Evolutionary conservation across 2,797 vertebrate genomes (phyloP).

Genomic region (Pseudochromis fuscus): DNA sequence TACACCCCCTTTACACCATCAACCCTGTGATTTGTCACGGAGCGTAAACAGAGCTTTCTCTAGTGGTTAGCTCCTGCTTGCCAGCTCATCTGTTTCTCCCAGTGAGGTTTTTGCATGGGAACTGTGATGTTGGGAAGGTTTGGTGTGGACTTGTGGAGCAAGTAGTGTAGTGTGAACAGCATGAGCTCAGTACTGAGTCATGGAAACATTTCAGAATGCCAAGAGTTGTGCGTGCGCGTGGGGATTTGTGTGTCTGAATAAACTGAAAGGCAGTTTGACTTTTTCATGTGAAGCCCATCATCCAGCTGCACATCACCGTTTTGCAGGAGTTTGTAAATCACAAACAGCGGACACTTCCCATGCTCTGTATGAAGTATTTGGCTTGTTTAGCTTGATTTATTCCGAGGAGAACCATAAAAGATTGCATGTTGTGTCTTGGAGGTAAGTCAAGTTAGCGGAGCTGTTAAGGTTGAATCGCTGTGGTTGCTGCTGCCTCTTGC

Average conservation of each 20-base stretch:
- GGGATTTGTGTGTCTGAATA: constrained; percentile 26
- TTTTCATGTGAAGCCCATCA: constrained; percentile 41
- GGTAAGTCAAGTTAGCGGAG: constrained; percentile 19
- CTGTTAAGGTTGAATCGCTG: constrained; percentile 8
- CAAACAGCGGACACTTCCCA: constrained; percentile 16
- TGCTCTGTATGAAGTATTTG: constrained; percentile 31
- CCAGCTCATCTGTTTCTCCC: constrained; percentile 59
- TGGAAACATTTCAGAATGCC: constrained; percentile 73
- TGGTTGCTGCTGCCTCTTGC: not conserved
- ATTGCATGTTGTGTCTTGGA: constrained; percentile 26
- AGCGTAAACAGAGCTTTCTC: constrained; percentile 61
- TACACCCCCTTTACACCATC: constrained; percentile 59
- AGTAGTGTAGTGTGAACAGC: constrained; percentile 50
- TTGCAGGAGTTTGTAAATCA: constrained; percentile 51
- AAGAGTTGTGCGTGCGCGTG: constrained; percentile 37
- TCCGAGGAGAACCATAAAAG: constrained; percentile 26
- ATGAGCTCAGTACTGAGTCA: constrained; percentile 76
- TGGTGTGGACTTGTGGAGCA: constrained; percentile 42
- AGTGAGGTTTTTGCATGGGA: constrained; percentile 65
- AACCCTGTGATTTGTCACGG: constrained; percentile 67
- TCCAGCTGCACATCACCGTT: constrained; percentile 49
- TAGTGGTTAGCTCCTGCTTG: constrained; percentile 53
- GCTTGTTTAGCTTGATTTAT: constrained; percentile 30
- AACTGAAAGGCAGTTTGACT: constrained; percentile 55
- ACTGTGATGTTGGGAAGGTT: constrained; percentile 53